Evolutionary conservation across 1,140 invertebrate species (phyloP).

Genomic region (Brachionus koreanus): DNA sequence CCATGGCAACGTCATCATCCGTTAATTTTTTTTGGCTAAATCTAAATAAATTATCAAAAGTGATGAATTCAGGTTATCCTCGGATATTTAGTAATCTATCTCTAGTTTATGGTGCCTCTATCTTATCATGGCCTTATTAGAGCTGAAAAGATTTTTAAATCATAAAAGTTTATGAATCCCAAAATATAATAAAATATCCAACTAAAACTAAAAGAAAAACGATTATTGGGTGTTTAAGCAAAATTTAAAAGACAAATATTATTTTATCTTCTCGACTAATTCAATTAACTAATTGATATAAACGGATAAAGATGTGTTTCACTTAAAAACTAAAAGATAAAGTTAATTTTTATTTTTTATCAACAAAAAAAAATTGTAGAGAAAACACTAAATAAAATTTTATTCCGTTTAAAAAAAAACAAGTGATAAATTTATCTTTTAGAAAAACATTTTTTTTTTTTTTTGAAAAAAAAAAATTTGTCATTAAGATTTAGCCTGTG

Average conservation of each 20-base stretch:
- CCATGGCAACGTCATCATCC: background rate
- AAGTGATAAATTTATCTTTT: conserved; percentile 35
- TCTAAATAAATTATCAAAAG: background rate
- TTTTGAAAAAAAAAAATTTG: background rate
- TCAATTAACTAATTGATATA: conserved; percentile 38
- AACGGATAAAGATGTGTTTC: conserved; percentile 13
- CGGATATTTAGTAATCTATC: background rate
- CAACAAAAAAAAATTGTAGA: background rate
- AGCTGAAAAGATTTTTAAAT: background rate
- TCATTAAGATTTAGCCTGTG: background rate
- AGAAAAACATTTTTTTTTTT: conserved; percentile 18
- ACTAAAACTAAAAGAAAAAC: background rate
- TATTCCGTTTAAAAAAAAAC: background rate
- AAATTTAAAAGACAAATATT: conserved; percentile 33
- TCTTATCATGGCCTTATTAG: background rate
- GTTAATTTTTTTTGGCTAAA: background rate
- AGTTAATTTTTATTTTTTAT: background rate
- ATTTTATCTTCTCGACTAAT: conserved; percentile 5
- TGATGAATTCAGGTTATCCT: background rate
- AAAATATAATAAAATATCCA: background rate
- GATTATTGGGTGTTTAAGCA: background rate
- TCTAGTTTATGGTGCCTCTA: conserved; percentile 11
- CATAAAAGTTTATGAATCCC: conserved; percentile 34
- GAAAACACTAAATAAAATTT: conserved; percentile 13
- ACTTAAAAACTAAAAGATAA: background rate